Base-by-base conservation (phyloP, 92 coral and sea anemone species). In the Virgularia gustaviana region DNA sequence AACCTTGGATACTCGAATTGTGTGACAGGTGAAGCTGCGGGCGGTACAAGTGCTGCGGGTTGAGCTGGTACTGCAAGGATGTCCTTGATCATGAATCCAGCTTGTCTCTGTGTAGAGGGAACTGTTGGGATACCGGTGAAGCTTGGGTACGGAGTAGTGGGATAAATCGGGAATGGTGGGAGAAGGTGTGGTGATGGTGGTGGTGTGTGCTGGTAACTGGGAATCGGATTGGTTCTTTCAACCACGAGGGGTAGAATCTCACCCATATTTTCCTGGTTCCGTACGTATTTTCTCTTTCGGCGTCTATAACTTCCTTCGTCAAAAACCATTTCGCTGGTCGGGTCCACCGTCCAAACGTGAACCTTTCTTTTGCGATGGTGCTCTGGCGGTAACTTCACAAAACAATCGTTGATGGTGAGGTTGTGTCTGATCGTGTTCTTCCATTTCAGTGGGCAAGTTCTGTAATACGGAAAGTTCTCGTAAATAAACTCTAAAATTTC, bases 401-500 rank as follows among this genome's bases (percentile, higher is more conserved):
- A 92, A 39, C 98, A 92, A 71, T 92, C 98, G 63, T 92, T 92
- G 38, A 92, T 74, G 10, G 94, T 83, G 8, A 92, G 90, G 70
- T 92, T 92, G 72, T 92, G 98, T 37, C 98, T 73, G 49, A 92
- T 92, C 12, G 92, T 80, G 83, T 89, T 92, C 79, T 81, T 83
- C 98, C 98, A 92, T 70, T 86, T 86, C 3, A 75, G 81, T 0
- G 92, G 96, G 33, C 88, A 86, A 0, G 34, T 70, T 31, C 82
- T 65, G 63, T 89, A 92, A 63, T 86, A 92, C 10, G 85, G 72
- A 47, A 92, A 92, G 28, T 78, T 80, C 19, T 28, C 62, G 22
- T 77, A 77, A 33, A 92, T 89, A 67, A 81, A 78, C 33, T 89
- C 78, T 44, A 84, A 77, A 29, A 92, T 92, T 37, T 88, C 96